Evolutionary conservation across 2,888 invertebrate species (phyloP).

Genomic region (Euzophera pinguis): DNA sequence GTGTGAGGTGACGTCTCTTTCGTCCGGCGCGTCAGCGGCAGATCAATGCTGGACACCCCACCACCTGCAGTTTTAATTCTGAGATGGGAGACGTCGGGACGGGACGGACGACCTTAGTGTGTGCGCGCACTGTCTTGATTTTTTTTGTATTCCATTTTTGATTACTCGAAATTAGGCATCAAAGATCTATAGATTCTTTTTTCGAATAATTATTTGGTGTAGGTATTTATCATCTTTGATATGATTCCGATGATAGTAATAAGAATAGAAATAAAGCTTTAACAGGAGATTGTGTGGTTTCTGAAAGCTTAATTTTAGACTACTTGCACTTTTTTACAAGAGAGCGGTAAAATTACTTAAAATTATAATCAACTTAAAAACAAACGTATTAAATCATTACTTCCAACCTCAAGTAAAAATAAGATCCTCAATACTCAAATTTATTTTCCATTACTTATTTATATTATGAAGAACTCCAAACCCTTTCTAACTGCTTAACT

Average conservation of each 20-base stretch:
- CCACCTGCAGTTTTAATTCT: conserved; percentile 78
- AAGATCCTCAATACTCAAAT: not conserved
- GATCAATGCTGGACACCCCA: conserved; percentile 73
- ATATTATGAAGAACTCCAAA: conserved; percentile 1
- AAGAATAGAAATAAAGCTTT: too few relatives aligned
- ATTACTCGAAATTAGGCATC: too few relatives aligned
- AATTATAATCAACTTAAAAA: too few relatives aligned
- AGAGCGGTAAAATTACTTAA: too few relatives aligned
- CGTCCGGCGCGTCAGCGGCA: conserved; percentile 65
- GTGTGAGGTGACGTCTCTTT: conserved; percentile 55
- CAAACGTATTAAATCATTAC: too few relatives aligned
- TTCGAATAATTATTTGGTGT: too few relatives aligned
- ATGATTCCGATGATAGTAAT: too few relatives aligned
- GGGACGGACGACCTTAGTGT: conserved; percentile 24
- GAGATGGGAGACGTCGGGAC: conserved; percentile 30
- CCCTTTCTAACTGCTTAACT: conserved; percentile 5
- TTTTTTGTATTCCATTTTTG: conserved; percentile 15
- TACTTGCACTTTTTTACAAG: too few relatives aligned
- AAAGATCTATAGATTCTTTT: too few relatives aligned
- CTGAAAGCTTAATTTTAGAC: too few relatives aligned
- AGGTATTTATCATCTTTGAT: too few relatives aligned
- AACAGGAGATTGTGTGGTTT: too few relatives aligned
- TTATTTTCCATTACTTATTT: not conserved
- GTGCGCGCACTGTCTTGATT: conserved; percentile 35
- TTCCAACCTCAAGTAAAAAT: not conserved